Evolutionary conservation across 2,888 invertebrate species (phyloP), one percentile per base, ranked within the genome.

Genomic region (Oithona nana): DNA sequence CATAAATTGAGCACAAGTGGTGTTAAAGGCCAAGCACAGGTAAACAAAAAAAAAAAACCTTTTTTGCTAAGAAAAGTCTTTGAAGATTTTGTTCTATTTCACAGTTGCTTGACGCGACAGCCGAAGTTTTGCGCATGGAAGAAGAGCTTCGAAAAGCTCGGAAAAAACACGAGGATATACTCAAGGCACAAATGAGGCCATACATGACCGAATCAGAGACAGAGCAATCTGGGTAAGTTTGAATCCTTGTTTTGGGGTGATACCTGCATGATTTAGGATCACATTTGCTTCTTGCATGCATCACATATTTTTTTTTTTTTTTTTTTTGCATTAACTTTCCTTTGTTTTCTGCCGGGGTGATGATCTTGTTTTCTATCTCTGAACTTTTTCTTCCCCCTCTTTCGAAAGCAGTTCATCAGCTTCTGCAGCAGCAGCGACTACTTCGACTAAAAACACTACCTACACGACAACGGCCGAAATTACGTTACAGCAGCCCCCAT

Each of bases 121-220:
- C 24, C 16, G 62, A 74, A 64, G 93, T 98, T 1, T 78, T 95
- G 63, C 82, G 89, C 69, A 95, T 95, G 71, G 97, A 98, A 74
- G 82, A 86, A 67, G 88, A 95, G 75, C 75, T 98, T 63, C 88
- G 89, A 68, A 89, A 89, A 70, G 98, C 98, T 0, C 79, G 95
- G 57, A 85, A 86, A 48, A 81, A 88, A 63, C 78, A 98, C 62
- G 88, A 62, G 28, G 57, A 62, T 8, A 11, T 55, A 24, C n/a
- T n/a, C n/a, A n/a, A n/a, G n/a, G n/a, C n/a, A n/a, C n/a, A n/a
- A n/a, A n/a, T n/a, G n/a, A n/a, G n/a, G n/a, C n/a, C n/a, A 26
- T 62, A 62, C 31, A 28, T 57, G 48, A 62, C 62, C 13, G 62
- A 62, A 29, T 62, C 62, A 6, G 62, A 62, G 30, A 62, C 62